phyloP scores from a whole-genome alignment of 2,797 vertebrate genomes.

The Glossophaga mutica region DNA sequence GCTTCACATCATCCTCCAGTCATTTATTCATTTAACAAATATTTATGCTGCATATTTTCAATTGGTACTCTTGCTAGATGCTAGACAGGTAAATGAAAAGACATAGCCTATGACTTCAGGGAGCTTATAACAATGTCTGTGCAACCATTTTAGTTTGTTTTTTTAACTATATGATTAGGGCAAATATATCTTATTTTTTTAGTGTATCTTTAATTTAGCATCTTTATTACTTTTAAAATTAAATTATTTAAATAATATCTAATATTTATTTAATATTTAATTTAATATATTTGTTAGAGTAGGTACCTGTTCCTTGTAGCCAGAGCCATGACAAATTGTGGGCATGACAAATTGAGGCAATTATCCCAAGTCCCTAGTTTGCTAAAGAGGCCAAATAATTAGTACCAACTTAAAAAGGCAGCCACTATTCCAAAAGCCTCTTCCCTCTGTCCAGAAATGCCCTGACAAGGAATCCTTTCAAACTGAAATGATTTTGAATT shows the following conservation, averaged over 20 bases:
- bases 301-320: neutral
- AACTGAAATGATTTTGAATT: conserved; percentile 17
- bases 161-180: neutral
- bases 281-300: conserved; percentile 24
- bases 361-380: neutral
- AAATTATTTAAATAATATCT: neutral
- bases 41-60: conserved; percentile 38
- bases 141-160: neutral
- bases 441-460: conserved; percentile 6
- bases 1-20: neutral
- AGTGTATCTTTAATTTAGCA: neutral
- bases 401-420: neutral
- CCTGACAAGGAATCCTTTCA: neutral
- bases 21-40: conserved; percentile 31
- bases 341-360: neutral
- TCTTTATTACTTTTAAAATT: neutral
- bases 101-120: neutral
- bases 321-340: conserved; percentile 8
- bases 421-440: neutral
- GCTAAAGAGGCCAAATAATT: neutral
- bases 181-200: neutral
- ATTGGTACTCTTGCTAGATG: neutral
- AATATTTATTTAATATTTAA: neutral
- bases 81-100: conserved; percentile 18
- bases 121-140: neutral